Base-by-base conservation (phyloP, 2,888 invertebrate genomes). In the Meiosimyza decipiens region DNA sequence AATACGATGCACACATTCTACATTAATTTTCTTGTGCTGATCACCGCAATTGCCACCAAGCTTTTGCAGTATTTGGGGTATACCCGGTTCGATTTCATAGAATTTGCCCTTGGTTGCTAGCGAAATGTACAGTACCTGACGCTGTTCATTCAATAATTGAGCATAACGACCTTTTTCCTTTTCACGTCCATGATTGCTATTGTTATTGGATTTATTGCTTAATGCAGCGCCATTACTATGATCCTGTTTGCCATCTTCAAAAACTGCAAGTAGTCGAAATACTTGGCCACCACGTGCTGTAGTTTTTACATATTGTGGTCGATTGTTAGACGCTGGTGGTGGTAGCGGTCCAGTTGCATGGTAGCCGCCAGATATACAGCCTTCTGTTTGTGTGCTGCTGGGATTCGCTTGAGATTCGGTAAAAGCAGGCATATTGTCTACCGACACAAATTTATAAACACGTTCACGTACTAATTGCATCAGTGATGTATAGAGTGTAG, bases 41-140 rank as follows among this genome's bases (percentile, higher is more conserved):
- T 82, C 82, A 63, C 78, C 76, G 50, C 82, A 64, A 28, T 51
- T 54, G 67, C 18, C 16, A 40, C 64, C 28, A 5, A 81, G 76
- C 67, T 86, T 87, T 73, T 87, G 86, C 12, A 86, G 63, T 55
- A 87, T 81, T 71, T 87, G 87, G 15, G 87, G 87, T 80, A 86
- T 90, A 85, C 87, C 91, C 86, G 88, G 92, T 88, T 89, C 89
- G 52, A 90, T 90, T 78, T 90, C 90, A 85, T 92, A 94, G 85
- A 93, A 91, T 85, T 93, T 92, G 59, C 93, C 93, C 84, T 93
- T 92, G 69, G 92, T 92, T 80, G 92, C 91, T 82, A 94, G 89
- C 40, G 93, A 92, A 78, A 93, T 92, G 86, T 92, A 93, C 78
- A 93, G 91, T 90, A 90, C 78, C 76, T 93, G 93, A 79, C 92